A percentile compares a stretch with the other conserved stretches of the same genome.
Conservation (phyloP, 2,113 vertebrate genomes). For the Prunella himalayana region DNA sequence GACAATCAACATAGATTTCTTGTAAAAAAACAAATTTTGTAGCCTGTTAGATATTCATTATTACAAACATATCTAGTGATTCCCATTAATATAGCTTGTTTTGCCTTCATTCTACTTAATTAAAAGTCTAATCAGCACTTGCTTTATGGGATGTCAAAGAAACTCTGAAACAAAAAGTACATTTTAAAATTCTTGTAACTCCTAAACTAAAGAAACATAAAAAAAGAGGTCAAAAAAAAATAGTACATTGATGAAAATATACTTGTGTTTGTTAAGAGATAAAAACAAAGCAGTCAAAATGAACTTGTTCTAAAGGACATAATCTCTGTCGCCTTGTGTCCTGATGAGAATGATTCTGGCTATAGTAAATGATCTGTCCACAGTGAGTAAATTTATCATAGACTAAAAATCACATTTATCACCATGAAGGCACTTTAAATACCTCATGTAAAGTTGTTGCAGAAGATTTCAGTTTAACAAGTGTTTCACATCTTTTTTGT, state of each 20-base stretch:
- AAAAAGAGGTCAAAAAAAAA: background rate
- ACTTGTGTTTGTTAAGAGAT: background rate
- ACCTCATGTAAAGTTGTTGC: background rate
- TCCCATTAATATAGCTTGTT: background rate
- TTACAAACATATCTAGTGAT: background rate
- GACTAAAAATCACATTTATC: background rate
- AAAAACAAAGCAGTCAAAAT: background rate
- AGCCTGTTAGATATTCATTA: constrained; percentile 16
- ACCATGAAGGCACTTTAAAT: background rate
- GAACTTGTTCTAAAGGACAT: background rate
- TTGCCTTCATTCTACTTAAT: constrained; percentile 18
- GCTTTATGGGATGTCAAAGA: background rate
- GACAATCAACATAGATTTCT: constrained; percentile 18
- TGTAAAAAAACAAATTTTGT: constrained; percentile 35
- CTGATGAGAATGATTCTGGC: background rate
- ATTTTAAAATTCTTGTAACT: background rate
- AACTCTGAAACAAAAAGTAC: background rate
- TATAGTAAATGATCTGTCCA: background rate
- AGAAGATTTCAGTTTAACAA: background rate
- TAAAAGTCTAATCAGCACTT: background rate
- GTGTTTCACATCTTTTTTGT: background rate
- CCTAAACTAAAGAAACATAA: background rate
- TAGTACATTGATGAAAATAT: background rate
- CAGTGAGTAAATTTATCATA: background rate
- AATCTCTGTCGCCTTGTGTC: background rate